Percentiles rank a stretch among this genome's conserved stretches.
Conservation (phyloP, 2,113 vertebrate genomes). For the Fregetta grallaria region DNA sequence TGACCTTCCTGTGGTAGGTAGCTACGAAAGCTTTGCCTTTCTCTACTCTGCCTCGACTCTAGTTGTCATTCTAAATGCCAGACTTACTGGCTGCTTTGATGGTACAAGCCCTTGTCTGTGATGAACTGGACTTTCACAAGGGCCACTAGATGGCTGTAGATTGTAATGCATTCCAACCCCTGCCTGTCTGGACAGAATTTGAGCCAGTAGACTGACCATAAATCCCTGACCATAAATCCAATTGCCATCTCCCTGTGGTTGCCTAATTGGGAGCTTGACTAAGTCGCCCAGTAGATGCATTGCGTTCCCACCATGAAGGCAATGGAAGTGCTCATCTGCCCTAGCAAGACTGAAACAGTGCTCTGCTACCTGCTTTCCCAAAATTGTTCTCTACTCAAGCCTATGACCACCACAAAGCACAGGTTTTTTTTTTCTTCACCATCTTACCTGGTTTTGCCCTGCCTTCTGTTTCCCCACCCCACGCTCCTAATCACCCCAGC, state of each 20-base stretch:
- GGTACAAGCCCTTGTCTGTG: not conserved
- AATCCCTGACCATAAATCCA: not conserved
- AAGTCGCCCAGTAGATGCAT: fast-evolving
- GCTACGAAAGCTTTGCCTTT: not conserved
- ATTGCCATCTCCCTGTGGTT: not conserved
- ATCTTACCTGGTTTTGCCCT: not conserved
- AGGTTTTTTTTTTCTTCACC: not conserved
- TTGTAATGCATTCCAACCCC: not conserved
- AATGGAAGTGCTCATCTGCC: not conserved
- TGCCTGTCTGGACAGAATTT: not conserved
- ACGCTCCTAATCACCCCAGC: fast-evolving
- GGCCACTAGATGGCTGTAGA: not conserved
- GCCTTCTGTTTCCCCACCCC: not conserved
- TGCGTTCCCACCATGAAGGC: fast-evolving
- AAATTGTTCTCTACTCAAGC: not conserved
- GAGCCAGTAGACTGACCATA: not conserved
- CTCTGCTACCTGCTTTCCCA: not conserved
- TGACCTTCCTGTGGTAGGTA: not conserved
- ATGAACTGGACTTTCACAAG: not conserved
- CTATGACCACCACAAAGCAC: not conserved
- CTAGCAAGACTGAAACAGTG: not conserved
- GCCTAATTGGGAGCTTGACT: not conserved
- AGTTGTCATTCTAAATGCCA: not conserved
- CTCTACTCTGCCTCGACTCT: not conserved
- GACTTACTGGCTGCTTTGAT: not conserved